Percentiles rank a stretch among this genome's conserved stretches.
Conservation (phyloP, 2,888 invertebrate genomes). For the Poecilobothrus nobilitatus region DNA sequence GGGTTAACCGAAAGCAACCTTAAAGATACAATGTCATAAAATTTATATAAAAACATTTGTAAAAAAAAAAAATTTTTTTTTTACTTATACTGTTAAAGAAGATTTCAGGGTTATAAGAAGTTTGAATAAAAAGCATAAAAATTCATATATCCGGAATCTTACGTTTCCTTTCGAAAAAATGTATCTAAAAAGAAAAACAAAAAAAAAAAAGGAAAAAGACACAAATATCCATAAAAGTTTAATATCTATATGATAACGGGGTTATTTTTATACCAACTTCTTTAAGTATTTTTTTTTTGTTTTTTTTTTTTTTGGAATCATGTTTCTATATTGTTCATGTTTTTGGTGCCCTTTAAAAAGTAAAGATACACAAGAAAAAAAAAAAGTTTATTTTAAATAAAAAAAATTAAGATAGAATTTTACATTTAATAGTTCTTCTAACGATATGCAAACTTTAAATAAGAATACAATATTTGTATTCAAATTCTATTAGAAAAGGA, state of each 20-base stretch:
- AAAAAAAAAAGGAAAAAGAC: no score
- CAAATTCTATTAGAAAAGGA: background rate
- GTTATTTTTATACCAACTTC: no score
- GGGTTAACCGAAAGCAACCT: background rate
- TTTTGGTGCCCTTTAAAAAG: background rate
- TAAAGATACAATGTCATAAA: slow-evolving; percentile 6
- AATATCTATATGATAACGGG: background rate
- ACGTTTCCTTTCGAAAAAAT: no score
- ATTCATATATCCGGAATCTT: no score
- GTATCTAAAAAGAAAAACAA: background rate
- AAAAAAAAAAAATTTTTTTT: background rate
- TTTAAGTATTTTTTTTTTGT: no score
- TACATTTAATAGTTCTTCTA: background rate
- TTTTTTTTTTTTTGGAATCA: background rate
- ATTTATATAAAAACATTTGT: background rate
- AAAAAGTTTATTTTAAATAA: background rate
- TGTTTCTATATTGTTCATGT: no score
- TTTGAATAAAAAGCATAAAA: no score
- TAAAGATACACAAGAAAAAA: background rate
- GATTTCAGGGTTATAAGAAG: no score
- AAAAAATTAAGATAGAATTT: background rate
- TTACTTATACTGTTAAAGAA: background rate
- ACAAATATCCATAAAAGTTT: background rate
- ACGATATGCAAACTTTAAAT: background rate
- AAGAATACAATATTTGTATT: background rate